Evolutionary conservation across 2,888 invertebrate species (phyloP).

Genomic region (Trissolcus brochymenae): DNA sequence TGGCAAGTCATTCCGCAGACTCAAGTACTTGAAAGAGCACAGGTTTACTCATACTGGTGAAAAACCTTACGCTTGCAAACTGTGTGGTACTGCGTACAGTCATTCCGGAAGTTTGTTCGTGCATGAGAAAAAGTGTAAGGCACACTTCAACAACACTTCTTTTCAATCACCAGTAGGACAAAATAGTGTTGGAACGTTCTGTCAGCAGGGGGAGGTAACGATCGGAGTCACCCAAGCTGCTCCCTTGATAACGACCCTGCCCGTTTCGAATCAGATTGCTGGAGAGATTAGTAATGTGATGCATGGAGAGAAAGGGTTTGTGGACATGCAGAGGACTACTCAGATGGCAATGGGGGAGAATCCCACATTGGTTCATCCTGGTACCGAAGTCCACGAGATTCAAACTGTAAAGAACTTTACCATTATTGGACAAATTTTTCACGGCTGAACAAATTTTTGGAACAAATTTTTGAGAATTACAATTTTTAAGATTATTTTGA

Average conservation of each 20-base stretch:
- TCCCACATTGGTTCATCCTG: conserved; percentile 57
- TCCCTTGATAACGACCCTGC: background rate
- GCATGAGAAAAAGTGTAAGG: conserved; percentile 70
- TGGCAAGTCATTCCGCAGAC: conserved; percentile 69
- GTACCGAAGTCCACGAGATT: conserved; percentile 59
- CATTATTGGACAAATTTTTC: conserved; percentile 67
- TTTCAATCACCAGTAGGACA: conserved; percentile 57
- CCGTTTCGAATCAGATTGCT: background rate
- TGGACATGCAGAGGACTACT: conserved; percentile 13
- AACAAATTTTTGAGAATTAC: background rate
- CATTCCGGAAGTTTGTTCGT: conserved; percentile 72
- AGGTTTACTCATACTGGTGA: conserved; percentile 71
- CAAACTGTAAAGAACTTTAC: conserved; percentile 62
- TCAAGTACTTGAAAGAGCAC: conserved; percentile 72
- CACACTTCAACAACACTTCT: conserved; percentile 59
- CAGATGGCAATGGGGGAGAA: conserved; percentile 36
- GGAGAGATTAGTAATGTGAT: background rate
- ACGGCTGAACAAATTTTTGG: conserved; percentile 52
- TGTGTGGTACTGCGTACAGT: conserved; percentile 71
- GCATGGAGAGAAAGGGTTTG: background rate
- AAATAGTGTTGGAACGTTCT: conserved; percentile 55
- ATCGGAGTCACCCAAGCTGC: background rate
- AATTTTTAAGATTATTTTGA: too few species aligned
- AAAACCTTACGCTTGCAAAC: conserved; percentile 71
- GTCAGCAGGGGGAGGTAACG: conserved; percentile 23